A percentile compares a stretch with the other conserved stretches of the same genome.
These are phyloP conservation scores for Thymelicus sylvestris DNA, from an alignment of 2,888 invertebrate species.

Conservation along the genomic window DNA sequence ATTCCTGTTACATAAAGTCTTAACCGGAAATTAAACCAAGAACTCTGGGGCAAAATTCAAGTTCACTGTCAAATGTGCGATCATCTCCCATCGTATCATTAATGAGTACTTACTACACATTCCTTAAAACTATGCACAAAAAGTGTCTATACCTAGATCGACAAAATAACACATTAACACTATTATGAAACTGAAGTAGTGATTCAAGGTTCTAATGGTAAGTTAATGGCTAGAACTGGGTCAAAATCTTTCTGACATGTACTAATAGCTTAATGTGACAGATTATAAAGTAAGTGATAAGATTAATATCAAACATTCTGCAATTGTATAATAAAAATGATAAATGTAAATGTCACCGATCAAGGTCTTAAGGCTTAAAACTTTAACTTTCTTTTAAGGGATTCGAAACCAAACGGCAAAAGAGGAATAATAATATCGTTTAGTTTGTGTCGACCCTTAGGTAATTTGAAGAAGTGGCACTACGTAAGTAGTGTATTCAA, in stretches of 20 bases:
- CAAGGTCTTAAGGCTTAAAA: conserved; percentile 22
- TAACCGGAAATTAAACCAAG: too few relatives aligned
- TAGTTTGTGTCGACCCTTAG: too few relatives aligned
- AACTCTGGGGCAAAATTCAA: too few relatives aligned
- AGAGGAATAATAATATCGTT: too few relatives aligned
- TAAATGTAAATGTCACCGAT: conserved; percentile 20
- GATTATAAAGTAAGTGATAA: conserved; percentile 27
- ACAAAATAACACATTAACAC: neutral
- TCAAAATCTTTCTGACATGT: conserved; percentile 5
- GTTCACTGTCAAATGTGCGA: too few relatives aligned
- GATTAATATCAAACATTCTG: conserved; percentile 20
- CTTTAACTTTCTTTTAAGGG: conserved; percentile 13
- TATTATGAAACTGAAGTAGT: neutral
- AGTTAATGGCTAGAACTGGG: conserved; percentile 9
- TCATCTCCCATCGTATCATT: too few relatives aligned
- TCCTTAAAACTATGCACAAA: too few relatives aligned
- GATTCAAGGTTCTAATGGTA: neutral
- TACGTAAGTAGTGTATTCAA: too few relatives aligned
- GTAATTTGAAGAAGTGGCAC: too few relatives aligned
- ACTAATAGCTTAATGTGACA: conserved; percentile 5
- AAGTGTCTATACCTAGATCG: neutral
- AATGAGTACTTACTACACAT: too few relatives aligned
- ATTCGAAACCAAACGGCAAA: too few relatives aligned
- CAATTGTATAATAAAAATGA: conserved; percentile 29
- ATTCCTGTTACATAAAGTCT: too few relatives aligned